Evolutionary conservation across 2,797 vertebrate species (phyloP).

Genomic region (Oreonectes daqikongensis): DNA sequence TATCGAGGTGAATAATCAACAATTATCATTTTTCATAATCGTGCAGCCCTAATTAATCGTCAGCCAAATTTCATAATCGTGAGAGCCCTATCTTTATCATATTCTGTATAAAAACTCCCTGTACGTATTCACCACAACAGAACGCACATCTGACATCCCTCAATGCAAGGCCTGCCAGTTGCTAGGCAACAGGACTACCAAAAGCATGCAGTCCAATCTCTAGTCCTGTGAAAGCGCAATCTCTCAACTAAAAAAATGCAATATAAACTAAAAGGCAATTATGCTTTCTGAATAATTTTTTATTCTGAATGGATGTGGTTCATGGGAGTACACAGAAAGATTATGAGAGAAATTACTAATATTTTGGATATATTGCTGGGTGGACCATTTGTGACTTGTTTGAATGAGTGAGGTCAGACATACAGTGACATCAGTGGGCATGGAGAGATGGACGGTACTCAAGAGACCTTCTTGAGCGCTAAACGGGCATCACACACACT

Average conservation of each 20-base stretch:
- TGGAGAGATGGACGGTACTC: conserved; percentile 60
- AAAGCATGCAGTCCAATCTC: conserved; percentile 44
- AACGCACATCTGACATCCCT: conserved; percentile 26
- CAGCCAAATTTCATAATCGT: no score
- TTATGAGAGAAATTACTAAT: conserved; percentile 13
- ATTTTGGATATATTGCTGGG: conserved; percentile 7
- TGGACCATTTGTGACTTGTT: conserved; percentile 17
- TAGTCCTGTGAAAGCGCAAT: conserved; percentile 43
- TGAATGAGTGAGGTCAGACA: conserved; percentile 30
- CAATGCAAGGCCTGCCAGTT: conserved; percentile 55
- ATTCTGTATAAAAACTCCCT: conserved; percentile 17
- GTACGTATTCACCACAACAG: not conserved
- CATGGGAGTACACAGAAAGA: conserved; percentile 14
- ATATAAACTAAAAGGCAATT: conserved; percentile 5
- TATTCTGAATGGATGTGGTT: conserved; percentile 23
- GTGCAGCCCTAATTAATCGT: no score
- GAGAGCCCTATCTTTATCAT: no score
- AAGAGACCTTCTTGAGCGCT: conserved; percentile 42
- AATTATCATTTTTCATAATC: no score
- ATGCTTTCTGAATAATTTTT: no score
- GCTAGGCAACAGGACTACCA: conserved; percentile 61
- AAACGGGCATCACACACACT: conserved; percentile 40
- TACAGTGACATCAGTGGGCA: conserved; percentile 49
- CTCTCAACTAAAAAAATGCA: conserved; percentile 1
- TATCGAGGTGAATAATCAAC: no score